These are phyloP conservation scores for Notechis scutatus DNA, from an alignment of 2,113 vertebrate genomes.

Conservation along the genomic window DNA sequence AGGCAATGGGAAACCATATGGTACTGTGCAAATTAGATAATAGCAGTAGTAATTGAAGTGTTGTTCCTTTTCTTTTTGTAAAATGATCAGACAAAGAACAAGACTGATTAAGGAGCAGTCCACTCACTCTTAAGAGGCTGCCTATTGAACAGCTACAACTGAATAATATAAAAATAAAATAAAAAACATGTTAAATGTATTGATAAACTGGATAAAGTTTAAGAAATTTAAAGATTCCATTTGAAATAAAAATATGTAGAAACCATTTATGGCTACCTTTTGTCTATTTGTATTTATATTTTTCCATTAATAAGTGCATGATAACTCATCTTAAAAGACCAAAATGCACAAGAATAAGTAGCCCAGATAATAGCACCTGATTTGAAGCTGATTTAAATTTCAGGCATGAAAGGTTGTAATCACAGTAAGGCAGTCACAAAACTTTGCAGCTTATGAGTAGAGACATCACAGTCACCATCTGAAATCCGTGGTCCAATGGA, in stretches of 20 bases:
- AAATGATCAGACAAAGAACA: not conserved
- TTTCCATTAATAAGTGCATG: not conserved
- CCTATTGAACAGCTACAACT: not conserved
- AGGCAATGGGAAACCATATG: not conserved
- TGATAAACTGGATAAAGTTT: not conserved
- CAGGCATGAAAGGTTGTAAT: not conserved
- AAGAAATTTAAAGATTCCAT: not conserved
- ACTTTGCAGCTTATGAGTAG: not conserved
- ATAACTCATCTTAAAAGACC: not conserved
- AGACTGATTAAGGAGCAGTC: not conserved
- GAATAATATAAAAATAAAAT: not conserved
- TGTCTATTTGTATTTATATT: not conserved
- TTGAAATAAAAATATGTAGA: not conserved
- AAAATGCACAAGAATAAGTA: not conserved
- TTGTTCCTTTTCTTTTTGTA: not conserved
- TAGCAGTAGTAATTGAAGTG: not conserved
- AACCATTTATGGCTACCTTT: not conserved
- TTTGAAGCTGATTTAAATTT: not conserved
- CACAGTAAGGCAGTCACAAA: not conserved
- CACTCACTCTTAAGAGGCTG: not conserved
- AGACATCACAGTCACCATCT: not conserved
- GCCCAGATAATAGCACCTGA: not conserved
- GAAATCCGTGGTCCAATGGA: not conserved
- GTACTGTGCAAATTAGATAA: not conserved
- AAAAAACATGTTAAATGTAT: not conserved